Evolutionary conservation across 2,888 invertebrate species (phyloP).

Genomic region (Bembecia ichneumoniformis): DNA sequence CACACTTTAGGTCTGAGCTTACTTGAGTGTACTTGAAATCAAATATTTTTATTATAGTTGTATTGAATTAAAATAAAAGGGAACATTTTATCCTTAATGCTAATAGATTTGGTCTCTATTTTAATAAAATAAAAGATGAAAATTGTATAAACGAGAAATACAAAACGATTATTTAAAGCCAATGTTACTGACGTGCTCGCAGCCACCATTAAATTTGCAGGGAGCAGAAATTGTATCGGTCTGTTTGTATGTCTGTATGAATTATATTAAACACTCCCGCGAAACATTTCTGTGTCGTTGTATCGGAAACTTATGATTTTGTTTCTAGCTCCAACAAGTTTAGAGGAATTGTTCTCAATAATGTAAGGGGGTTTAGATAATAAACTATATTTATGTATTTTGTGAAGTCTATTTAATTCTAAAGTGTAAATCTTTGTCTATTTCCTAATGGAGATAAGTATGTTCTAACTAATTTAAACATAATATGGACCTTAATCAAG

Average conservation of each 20-base stretch:
- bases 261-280: slow-evolving; percentile 5
- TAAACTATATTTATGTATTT: neutral
- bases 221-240: slow-evolving; percentile 10
- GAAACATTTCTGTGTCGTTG: neutral
- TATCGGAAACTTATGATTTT: neutral
- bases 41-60: no score
- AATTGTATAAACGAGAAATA: slow-evolving; percentile 1
- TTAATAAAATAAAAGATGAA: neutral
- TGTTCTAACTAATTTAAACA: no score
- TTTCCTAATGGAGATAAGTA: no score
- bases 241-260: slow-evolving; percentile 8
- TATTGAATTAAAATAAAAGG: no score
- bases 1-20: no score
- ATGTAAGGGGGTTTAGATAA: neutral
- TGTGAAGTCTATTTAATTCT: neutral
- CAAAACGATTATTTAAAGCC: slow-evolving; percentile 9
- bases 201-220: slow-evolving; percentile 9
- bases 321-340: neutral
- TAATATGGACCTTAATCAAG: no score
- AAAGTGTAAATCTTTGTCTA: neutral
- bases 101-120: neutral
- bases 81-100: no score
- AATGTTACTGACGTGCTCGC: slow-evolving; percentile 10
- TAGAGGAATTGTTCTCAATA: neutral
- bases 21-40: no score